Conservation (phyloP, 2,113 vertebrate genomes). For the Falco punctatus region DNA sequence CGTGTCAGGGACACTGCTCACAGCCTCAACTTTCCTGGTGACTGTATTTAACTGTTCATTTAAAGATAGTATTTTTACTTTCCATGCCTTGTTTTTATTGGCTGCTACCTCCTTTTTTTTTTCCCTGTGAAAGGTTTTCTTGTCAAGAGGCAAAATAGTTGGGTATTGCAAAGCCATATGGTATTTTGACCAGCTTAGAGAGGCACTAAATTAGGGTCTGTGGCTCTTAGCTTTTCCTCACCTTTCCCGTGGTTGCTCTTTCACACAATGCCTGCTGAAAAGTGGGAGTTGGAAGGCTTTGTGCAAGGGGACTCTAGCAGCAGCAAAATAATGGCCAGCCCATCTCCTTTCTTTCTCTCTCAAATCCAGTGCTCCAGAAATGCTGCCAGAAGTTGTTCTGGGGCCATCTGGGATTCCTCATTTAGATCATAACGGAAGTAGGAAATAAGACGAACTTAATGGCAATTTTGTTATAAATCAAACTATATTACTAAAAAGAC, state of each 20-base stretch:
- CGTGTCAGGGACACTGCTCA: not conserved
- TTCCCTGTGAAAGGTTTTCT: constrained; percentile 17
- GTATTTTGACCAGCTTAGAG: not conserved
- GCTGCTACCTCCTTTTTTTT: constrained; percentile 5
- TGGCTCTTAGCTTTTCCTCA: not conserved
- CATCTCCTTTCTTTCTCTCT: not conserved
- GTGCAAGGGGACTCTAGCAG: not conserved
- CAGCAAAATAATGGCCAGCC: not conserved
- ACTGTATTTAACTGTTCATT: constrained; percentile 16
- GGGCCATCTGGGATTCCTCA: not conserved
- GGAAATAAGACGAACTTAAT: constrained; percentile 6
- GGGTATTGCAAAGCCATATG: not conserved
- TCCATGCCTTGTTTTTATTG: constrained; percentile 35
- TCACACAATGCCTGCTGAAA: not conserved
- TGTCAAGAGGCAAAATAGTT: constrained; percentile 29
- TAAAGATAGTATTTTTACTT: constrained; percentile 20
- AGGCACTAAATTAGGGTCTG: not conserved
- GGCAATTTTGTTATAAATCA: constrained; percentile 1
- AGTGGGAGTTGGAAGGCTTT: not conserved
- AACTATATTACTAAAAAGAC: not conserved
- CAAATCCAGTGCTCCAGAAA: not conserved
- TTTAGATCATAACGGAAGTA: constrained; percentile 23
- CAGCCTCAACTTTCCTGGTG: not conserved
- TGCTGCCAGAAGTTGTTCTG: not conserved
- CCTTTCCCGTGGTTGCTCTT: not conserved